Conservation (phyloP, 2,888 invertebrate species). For the Parnassius orleans region DNA sequence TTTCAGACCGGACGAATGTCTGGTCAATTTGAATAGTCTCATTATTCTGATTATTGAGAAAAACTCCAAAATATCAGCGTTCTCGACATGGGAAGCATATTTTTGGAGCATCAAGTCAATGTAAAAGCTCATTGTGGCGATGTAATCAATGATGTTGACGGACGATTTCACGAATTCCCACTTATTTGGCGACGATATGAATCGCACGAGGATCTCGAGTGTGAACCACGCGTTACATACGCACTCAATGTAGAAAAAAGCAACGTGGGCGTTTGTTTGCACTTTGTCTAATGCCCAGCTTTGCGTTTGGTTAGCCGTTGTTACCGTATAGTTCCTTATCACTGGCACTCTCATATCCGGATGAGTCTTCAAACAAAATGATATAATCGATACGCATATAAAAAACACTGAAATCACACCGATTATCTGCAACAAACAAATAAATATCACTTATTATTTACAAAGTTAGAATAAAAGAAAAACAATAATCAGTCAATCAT, state of each 20-base stretch:
- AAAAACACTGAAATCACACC: conserved; percentile 99
- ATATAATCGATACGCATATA: conserved; percentile 99
- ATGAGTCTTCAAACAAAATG: conserved; percentile 99
- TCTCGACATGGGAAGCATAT: conserved; percentile 94
- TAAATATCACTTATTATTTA: neutral
- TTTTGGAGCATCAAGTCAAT: conserved; percentile 94
- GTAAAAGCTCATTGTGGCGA: conserved; percentile 99
- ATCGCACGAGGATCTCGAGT: conserved; percentile 95
- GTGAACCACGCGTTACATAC: conserved; percentile 99
- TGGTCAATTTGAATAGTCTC: conserved; percentile 97
- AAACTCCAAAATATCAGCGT: conserved; percentile 98
- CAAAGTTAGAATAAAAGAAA: too few species aligned
- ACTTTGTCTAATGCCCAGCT: conserved; percentile 94
- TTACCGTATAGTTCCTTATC: conserved; percentile 89
- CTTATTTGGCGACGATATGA: conserved; percentile 96
- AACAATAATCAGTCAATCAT: too few species aligned
- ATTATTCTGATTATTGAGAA: conserved; percentile 98
- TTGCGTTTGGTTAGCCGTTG: conserved; percentile 86
- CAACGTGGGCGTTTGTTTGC: conserved; percentile 97
- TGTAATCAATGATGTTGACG: conserved; percentile 99
- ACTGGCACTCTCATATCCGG: conserved; percentile 98
- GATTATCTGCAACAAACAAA: conserved; percentile 89
- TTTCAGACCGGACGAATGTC: conserved; percentile 98
- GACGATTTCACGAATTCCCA: conserved; percentile 97
- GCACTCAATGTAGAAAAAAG: conserved; percentile 99